Conservation (phyloP, 1,140 invertebrate genomes). For the Melanaphis sacchari region DNA sequence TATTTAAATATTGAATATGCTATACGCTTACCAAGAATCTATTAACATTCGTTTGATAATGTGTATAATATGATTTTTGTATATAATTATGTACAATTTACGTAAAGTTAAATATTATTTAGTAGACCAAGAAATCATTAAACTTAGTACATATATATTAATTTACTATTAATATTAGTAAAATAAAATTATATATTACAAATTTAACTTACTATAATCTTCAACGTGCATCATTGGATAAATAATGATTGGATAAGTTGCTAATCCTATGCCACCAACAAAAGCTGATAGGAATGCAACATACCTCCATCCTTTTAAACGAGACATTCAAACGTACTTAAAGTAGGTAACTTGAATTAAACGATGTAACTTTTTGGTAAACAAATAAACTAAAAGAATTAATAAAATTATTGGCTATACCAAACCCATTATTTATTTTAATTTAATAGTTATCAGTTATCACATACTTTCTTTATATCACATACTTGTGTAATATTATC, state of each 20-base stretch:
- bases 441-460: too few species aligned
- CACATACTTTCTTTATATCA: too few species aligned
- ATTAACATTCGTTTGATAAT: background rate
- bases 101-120: background rate
- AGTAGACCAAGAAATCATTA: background rate
- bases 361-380: background rate
- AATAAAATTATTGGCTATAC: background rate
- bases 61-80: too few species aligned
- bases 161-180: background rate
- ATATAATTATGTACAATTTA: background rate
- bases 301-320: constrained; percentile 69
- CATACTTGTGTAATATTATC: too few species aligned
- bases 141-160: background rate
- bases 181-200: background rate
- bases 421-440: too few species aligned
- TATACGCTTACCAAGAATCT: background rate
- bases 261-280: constrained; percentile 67
- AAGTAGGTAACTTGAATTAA: background rate
- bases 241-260: constrained; percentile 72
- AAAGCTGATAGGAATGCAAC: constrained; percentile 68
- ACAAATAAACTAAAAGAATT: background rate
- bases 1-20: background rate
- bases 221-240: constrained; percentile 72
- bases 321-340: background rate
- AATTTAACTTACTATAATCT: constrained; percentile 68